Percentiles rank a stretch among this genome's conserved stretches.
Conservation (phyloP, 2,113 vertebrate species). For the Rousettus leschenaultii region DNA sequence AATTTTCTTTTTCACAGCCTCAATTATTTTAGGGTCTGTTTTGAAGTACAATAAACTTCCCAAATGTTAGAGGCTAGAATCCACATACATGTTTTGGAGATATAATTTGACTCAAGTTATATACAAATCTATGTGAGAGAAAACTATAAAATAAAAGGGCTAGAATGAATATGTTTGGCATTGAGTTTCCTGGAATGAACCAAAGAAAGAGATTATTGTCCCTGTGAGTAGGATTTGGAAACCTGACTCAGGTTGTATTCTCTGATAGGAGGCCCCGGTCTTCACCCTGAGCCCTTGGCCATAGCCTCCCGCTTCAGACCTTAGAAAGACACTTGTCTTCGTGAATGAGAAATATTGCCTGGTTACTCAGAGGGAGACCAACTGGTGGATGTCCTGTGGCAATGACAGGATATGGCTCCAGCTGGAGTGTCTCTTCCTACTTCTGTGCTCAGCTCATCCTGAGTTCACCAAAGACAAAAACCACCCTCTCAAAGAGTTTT, state of each 20-base stretch:
- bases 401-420: slow-evolving; percentile 38
- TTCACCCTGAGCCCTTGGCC: neutral
- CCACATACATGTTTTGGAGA: neutral
- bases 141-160: neutral
- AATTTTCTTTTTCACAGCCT: neutral
- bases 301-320: neutral
- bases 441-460: slow-evolving; percentile 12
- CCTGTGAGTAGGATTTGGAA: neutral
- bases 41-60: neutral
- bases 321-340: neutral
- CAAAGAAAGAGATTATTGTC: neutral
- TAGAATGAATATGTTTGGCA: neutral
- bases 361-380: slow-evolving; percentile 74
- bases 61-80: neutral
- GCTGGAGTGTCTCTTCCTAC: slow-evolving; percentile 65
- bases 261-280: neutral
- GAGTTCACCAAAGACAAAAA: slow-evolving; percentile 68
- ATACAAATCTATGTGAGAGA: neutral
- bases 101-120: neutral
- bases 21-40: neutral
- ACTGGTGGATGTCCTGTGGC: slow-evolving; percentile 64
- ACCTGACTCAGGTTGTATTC: neutral
- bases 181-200: neutral
- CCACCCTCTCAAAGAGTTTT: neutral
- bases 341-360: slow-evolving; percentile 69